Evolutionary conservation across 2,888 invertebrate genomes (phyloP), one percentile per base, ranked within the genome.

Genomic region (Amblyteles armatorius): DNA sequence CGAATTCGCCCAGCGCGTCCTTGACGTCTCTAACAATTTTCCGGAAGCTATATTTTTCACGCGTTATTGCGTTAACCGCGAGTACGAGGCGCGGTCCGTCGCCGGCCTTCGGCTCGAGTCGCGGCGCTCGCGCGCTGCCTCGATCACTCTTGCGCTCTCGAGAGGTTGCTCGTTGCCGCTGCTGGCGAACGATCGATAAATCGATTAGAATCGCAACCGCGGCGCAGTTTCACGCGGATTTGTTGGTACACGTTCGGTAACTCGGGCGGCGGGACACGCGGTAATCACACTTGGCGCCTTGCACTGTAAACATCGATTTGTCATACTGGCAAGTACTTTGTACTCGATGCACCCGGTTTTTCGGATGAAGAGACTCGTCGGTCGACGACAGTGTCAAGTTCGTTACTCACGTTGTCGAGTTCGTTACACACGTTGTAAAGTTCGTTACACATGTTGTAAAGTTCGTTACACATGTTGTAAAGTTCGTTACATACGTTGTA

Each of bases 1-100:
- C 79, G 79, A 77, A 68, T 72, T 76, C 74, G 79, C 50, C 26
- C 77, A 57, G 13, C 57, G 36, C 44, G 83, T 65, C 83, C 86
- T 81, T 86, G 84, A 86, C 73, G 78, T 79, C 73, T 29, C 72
- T 74, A 72, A 80, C 84, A 81, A 86, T 81, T 83, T 86, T 81
- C 86, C 83, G 86, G 84, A 86, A 86, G 84, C 81, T 76, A 86
- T 86, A 86, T 83, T 84, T 83, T 83, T 84, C 85, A 79, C 73
- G 85, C 79, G 79, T 85, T 73, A 85, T 85, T 85, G 85, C 82
- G 13, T 72, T 76, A 71, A 57, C 55, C 48, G 4, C 55, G 50
- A 68, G 48, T 33, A 36, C 40, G 65, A 13, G 4, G 29, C 16
- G 4, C 22, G 16, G 76, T 83, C 86, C 79, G 79, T 77, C 78